Base-by-base conservation (phyloP, 2,797 vertebrate species). In the Clamator glandarius region DNA sequence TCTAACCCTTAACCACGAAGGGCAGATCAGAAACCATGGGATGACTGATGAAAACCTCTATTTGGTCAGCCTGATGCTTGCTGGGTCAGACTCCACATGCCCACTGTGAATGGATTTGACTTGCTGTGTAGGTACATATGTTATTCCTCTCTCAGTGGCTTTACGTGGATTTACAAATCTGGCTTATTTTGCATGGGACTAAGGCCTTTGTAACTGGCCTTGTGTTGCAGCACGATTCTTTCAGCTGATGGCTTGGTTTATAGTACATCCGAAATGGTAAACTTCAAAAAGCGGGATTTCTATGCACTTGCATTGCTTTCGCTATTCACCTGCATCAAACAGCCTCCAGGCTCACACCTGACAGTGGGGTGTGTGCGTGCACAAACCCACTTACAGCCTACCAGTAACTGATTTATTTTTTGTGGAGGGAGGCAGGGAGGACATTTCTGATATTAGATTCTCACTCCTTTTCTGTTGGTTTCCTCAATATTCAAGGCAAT, bases 61-160 rank as follows among this genome's bases (percentile, higher is more conserved):
- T 80, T 63, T 96, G 87, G 70, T 80, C 81, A 87, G 86, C 58
- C 39, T 59, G 72, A 28, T 35, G 63, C 81, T 95, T 90, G 86
- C 81, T 92, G 90, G 74, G 84, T 82, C 28, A 4, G 54, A 28
- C 84, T 92, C 87, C 87, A 61, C 81, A 66, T 67, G 86, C 92
- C 86, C 90, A 19, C 89, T 89, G 86, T 76, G 95, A 94, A 66
- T 44, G 78, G 75, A 84, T 59, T 87, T 39, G 93, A 79, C 72
- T 95, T 1, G 0, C 74, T 84, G 46, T 67, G 84, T 41, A 44
- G 80, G 74, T 87, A 73, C 67, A 33, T 57, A 59, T 57, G 70
- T 82, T 70, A 92, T 82, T 90, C 93, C 41, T 84, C 51, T 93
- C 66, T 89, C 48, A 9, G 59, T 23, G 59, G 28, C 81, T 87